Evolutionary conservation across 2,797 vertebrate genomes (phyloP), one percentile per base, ranked within the genome.

Genomic region (Coendou prehensilis): DNA sequence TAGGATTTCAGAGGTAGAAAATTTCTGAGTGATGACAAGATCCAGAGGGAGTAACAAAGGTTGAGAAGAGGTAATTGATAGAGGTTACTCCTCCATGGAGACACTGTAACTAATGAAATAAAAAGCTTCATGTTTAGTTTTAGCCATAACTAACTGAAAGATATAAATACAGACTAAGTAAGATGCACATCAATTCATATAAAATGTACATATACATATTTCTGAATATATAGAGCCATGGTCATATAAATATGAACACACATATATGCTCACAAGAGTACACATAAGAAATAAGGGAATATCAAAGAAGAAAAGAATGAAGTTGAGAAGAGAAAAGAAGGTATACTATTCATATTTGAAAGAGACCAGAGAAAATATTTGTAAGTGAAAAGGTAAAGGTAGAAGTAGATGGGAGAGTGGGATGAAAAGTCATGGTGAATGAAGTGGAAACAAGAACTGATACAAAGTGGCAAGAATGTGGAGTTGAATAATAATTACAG

Each of bases 1-100:
- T 89, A 86, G 86, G 81, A 87, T 76, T 93, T 92, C 75, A 94
- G 59, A 93, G 76, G 52, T 41, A 81, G 57, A 78, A 71, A 86
- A 47, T 37, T 82, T 80, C 45, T 63, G 45, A 61, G 26, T 61
- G 64, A 6, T 67, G 14, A 33, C 30, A 67, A 67, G 64, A 89
- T 28, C 41, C 37, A 85, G 2, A 33, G 20, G 22, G 3, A 50
- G 26, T 9, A 81, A 75, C 11, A 59, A 26, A 75, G 80, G 37
- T 57, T 57, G 54, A 71, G 63, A 73, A 73, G 22, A 92, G 85
- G 50, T 57, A 67, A 71, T 2, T 14, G 22, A 56, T 14, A 2
- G 14, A 28, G 6, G 20, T 80, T 50, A 28, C 7, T 45, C 17
- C 41, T 7, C 47, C 13, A 20, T 20, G 64, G 20, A 81, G 33